Evolutionary conservation across 2,113 vertebrate species (phyloP), one percentile per base, ranked within the genome.

Genomic region (Nyctereutes procyonoides): DNA sequence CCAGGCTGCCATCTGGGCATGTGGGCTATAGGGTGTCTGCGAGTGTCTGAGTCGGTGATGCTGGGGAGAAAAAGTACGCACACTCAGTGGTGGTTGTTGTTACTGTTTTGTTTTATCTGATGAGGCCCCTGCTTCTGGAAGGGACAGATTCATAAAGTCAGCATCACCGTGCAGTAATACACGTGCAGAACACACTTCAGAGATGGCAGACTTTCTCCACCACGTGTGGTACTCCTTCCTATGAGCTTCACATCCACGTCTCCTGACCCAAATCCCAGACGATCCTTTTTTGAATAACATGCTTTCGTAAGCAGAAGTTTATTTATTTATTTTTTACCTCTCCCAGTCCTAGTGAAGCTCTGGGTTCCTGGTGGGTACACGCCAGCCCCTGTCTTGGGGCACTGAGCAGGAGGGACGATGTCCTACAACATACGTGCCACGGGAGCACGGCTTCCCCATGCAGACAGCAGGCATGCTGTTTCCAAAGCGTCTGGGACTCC

Each of bases 101-200:
- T 62, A 9, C 12, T 32, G 13, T 55, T 20, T 26, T 30, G 11
- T 63, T 28, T 30, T 9, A 32, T 38, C 15, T 3, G 71, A 9
- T 0, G 16, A 43, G 26, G 43, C 6, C 30, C 19, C 63, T 4
- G 19, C 56, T 77, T 58, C 53, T 26, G 16, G 67, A 2, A 67
- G 43, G 53, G 65, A 30, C 76, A 32, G 56, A 4, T 7, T 4
- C 1, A 2, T 32, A 14, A 43, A 43, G 9, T 2, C 8, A 16
- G 9, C 15, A 4, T 9, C 1, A 2, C 55, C 17, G 3, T 0
- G 76, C 14, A 0, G 24, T 6, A 20, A 38, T 3, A 2, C 24
- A 63, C 0, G 0, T 8, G 10, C 20, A 32, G 58, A 7, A 6
- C 3, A 6, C 6, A 1, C 43, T 0, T 48, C 12, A 8, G 86